Evolutionary conservation across 2,113 vertebrate species (phyloP), one percentile per base, ranked within the genome.

Genomic region (Phylloscopus trochiloides): DNA sequence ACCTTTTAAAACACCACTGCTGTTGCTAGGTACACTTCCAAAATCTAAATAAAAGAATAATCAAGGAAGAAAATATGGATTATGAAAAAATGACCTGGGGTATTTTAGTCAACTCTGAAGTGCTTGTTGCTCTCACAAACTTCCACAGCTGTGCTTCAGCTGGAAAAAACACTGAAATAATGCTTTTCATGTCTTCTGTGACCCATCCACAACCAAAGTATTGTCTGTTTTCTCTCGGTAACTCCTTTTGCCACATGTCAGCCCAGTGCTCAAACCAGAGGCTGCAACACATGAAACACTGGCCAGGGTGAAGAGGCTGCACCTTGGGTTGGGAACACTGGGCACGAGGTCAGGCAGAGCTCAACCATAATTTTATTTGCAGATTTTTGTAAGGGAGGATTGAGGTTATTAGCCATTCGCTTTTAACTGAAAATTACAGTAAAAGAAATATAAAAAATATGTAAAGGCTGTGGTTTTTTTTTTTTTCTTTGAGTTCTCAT

Each of bases 201-300:
- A 12, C 8, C 50, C 18, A 42, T 21, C 29, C 36, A 45, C 1
- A 1, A 47, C 1, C 6, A 0, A 42, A 21, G 47, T 32, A 25
- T 38, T 36, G 17, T 6, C 45, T 19, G 3, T 10, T 26, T 82
- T 28, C 40, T 38, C 52, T 38, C 45, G 14, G 1, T 9, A 62
- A 25, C 40, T n/a, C 36, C 38, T 82, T 87, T 59, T 40, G 28
- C 24, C 21, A 24, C 11, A 6, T 3, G 14, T 31, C 59, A 42
- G 32, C 34, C 28, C 47, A 38, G 21, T 10, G 61, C 61, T 52
- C 88, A 40, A 55, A 88, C 6, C 63, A 72, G 55, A 59, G 17
- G n/a, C 1, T 18, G 47, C 21, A 55, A 17, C 20, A 58, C 50
- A 32, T 3, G 16, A 38, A 74, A 17, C 8, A 5, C 21, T 24